Evolutionary conservation across 2,797 vertebrate species (phyloP), one percentile per base, ranked within the genome.

Genomic region (Sarcoramphus papa): DNA sequence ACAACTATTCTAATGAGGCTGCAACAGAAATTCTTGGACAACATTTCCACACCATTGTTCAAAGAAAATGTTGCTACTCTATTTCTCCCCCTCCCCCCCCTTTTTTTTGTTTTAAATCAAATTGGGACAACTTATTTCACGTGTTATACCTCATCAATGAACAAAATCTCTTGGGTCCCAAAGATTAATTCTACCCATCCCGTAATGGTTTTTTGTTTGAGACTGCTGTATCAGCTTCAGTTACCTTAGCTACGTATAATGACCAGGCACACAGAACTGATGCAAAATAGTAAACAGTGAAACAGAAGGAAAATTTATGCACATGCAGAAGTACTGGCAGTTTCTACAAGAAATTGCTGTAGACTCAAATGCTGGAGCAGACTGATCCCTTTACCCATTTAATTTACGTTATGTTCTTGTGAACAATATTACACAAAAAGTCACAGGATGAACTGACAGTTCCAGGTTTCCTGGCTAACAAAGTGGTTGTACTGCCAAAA

Each of bases 21-120:
- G 25, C 40, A 84, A 17, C 12, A 78, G 37, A 89, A 90, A 83
- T 6, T 73, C 64, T 28, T 21, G 9, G 17, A 92, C 65, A 73
- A 62, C 23, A 76, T 20, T 51, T 84, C 53, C 28, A 82, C 4
- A 10, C 3, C 12, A 12, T 7, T 41, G 41, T 67, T 57, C 40
- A 83, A 78, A 90, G 13, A 27, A 88, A 59, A 56, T 10, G 12
- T 15, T 90, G 27, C 41, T 63, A 69, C 12, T 70, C 24, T 68
- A 9, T 18, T 33, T n/a, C 2, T 8, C 18, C 15, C 8, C 7
- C 4, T 9, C 4, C 1, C 2, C 22, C 18, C 3, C 4, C 18
- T 5, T 2, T 3, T 20, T 69, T 69, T 40, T 41, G 37, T 28
- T 31, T 4, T 0, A 6, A 45, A 80, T 31, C 21, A 67, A 60